Evolutionary conservation across 1,140 invertebrate genomes (phyloP).

Genomic region (Lucilia cuprina): DNA sequence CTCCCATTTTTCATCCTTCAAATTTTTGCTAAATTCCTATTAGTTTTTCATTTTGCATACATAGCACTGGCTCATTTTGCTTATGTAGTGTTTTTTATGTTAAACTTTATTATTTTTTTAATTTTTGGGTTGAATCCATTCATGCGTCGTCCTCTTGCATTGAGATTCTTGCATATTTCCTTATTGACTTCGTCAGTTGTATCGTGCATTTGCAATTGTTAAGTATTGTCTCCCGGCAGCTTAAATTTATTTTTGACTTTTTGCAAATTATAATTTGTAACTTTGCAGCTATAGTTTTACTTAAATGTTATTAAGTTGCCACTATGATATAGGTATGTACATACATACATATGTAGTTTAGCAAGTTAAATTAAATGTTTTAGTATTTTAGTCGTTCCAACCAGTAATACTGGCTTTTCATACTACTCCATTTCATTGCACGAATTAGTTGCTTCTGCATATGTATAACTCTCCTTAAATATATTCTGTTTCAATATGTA

Average conservation of each 20-base stretch:
- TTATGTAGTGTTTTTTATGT: neutral
- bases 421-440: neutral
- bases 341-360: too few relatives aligned
- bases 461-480: too few relatives aligned
- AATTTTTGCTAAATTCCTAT: neutral
- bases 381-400: neutral
- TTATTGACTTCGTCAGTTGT: neutral
- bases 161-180: neutral
- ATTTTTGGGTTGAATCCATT: neutral
- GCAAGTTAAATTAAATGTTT: neutral
- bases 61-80: too few relatives aligned
- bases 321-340: too few relatives aligned
- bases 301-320: neutral
- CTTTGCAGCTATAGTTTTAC: neutral
- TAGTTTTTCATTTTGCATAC: too few relatives aligned
- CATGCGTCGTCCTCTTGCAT: neutral
- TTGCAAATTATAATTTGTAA: neutral
- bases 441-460: neutral
- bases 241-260: neutral
- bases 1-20: neutral
- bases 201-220: neutral
- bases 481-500: too few relatives aligned
- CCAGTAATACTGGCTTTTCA: neutral
- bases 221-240: neutral
- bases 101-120: neutral